Percentiles rank a stretch among this genome's conserved stretches.
Evolutionary conservation across 1,140 invertebrate species (phyloP).

Genomic region (Danaus melanippus): DNA sequence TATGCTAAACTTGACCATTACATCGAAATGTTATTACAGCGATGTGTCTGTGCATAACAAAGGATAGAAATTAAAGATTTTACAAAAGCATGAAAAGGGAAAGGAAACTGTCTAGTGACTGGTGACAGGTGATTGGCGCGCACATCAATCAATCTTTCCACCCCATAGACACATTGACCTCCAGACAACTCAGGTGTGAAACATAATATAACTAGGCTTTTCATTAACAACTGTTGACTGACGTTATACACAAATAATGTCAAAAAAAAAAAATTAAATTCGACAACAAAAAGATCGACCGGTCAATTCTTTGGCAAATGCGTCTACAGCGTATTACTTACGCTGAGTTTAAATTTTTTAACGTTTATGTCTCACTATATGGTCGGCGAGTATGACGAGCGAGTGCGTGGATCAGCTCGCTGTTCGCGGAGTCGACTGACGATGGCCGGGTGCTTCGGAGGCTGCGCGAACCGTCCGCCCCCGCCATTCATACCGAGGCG

Average conservation of each 20-base stretch:
- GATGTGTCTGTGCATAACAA: too few species aligned
- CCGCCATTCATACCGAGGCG: slow-evolving; percentile 63
- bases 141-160: slow-evolving; percentile 29
- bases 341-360: slow-evolving; percentile 38
- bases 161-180: slow-evolving; percentile 38
- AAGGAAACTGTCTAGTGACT: slow-evolving; percentile 7
- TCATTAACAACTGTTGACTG: too few species aligned
- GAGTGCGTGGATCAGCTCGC: slow-evolving; percentile 42
- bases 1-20: too few species aligned
- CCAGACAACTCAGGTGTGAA: slow-evolving; percentile 49
- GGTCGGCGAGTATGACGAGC: slow-evolving; percentile 30
- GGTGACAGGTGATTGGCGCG: slow-evolving; percentile 43
- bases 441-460: slow-evolving; percentile 46
- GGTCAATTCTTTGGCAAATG: slow-evolving; percentile 5
- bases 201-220: too few species aligned
- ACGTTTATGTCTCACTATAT: slow-evolving; percentile 55
- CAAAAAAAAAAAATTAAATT: slow-evolving; percentile 2
- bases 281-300: slow-evolving; percentile 40
- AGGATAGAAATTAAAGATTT: too few species aligned
- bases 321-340: slow-evolving; percentile 38
- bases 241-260: too few species aligned
- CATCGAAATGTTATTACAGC: too few species aligned
- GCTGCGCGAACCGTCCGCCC: slow-evolving; percentile 54
- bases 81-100: background rate
- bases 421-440: slow-evolving; percentile 57